Percentiles rank a stretch among this genome's conserved stretches.
phyloP scores from a whole-genome alignment of 2,888 invertebrate genomes.

The Kuschelorhynchus macadamiae region DNA sequence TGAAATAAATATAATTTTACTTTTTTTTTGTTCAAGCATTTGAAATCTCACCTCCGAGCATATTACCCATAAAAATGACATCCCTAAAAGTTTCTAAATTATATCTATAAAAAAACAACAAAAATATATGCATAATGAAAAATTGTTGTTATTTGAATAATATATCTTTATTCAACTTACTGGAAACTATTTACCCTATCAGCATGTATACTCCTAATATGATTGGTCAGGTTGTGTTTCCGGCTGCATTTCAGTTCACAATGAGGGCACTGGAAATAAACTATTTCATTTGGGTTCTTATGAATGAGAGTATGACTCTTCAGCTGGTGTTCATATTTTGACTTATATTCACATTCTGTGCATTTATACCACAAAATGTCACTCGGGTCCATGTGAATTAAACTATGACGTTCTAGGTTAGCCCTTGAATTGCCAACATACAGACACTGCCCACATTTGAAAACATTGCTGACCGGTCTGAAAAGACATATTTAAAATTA shows the following conservation, averaged over 20 bases:
- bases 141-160: too few relatives aligned
- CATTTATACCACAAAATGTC: conserved; percentile 45
- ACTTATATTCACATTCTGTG: conserved; percentile 39
- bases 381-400: conserved; percentile 35
- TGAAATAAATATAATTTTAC: too few relatives aligned
- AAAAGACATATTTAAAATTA: neutral
- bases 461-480: conserved; percentile 8
- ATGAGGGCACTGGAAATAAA: conserved; percentile 39
- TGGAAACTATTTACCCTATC: conserved; percentile 28
- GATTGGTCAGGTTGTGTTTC: conserved; percentile 42
- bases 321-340: conserved; percentile 43
- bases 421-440: conserved; percentile 35
- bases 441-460: conserved; percentile 37
- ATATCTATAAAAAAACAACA: too few relatives aligned
- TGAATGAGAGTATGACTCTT: conserved; percentile 44
- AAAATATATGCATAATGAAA: too few relatives aligned
- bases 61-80: too few relatives aligned
- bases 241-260: conserved; percentile 41
- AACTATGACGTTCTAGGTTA: conserved; percentile 38
- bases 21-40: too few relatives aligned
- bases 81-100: too few relatives aligned
- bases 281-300: conserved; percentile 38
- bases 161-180: conserved; percentile 11
- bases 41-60: too few relatives aligned
- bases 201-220: conserved; percentile 37